Evolutionary conservation across 2,797 vertebrate species (phyloP), one percentile per base, ranked within the genome.

Genomic region (Sandelia bainsii): DNA sequence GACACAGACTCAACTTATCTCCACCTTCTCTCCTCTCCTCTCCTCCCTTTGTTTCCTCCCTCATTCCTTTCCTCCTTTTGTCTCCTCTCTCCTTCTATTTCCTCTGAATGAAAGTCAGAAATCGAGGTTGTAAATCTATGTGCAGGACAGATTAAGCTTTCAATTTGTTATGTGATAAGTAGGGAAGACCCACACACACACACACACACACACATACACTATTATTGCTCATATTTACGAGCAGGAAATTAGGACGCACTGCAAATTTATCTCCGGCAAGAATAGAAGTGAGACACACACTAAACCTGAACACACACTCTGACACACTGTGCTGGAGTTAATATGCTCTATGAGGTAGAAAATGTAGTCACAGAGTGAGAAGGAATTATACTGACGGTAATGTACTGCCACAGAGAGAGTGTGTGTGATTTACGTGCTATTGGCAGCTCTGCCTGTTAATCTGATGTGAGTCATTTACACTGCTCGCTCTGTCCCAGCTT

Each of bases 321-420:
- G 25, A 27, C 19, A 58, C 72, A 46, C 19, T 39, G 34, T 49
- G 70, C 39, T 37, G 53, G 69, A 85, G 95, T 96, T 98, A 86
- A 98, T 97, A 94, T 95, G 96, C 96, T 97, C 97, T 96, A 96
- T 97, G 96, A 97, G 96, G 96, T 97, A 97, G 97, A 97, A 97
- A 96, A 98, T 97, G 95, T 96, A 96, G 96, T 97, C 95, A 90
- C 93, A 95, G 94, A 71, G 89, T 96, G 95, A 94, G 94, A 94
- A 95, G 92, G 95, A 95, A 96, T 97, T 96, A 97, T 93, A 49
- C 91, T 92, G 94, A 91, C 92, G 93, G 91, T 95, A 95, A 95
- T 95, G 94, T 75, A 48, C 60, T 75, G 58, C 34, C 69, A 48
- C 6, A 19, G 32, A 2, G 29, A 25, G 22, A 51, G 29, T 44